Conservation (phyloP, 2,888 invertebrate species). For the Platyscelio sp. region DNA sequence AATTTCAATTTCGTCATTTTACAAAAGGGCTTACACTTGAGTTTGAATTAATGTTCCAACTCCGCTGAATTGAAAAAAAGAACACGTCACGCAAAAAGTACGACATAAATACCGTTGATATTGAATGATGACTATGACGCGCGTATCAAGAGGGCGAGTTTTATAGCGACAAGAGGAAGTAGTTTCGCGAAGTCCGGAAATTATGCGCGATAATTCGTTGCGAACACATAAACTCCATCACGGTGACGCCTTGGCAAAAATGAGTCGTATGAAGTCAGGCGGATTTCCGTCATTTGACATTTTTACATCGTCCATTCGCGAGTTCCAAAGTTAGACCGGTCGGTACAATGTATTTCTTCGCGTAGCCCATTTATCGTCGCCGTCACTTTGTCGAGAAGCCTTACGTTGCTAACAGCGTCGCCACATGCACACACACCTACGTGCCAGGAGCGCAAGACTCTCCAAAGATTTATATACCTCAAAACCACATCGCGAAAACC, state of each 20-base stretch:
- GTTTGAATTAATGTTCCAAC: no score
- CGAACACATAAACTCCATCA: conserved; percentile 51
- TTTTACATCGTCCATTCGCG: conserved; percentile 61
- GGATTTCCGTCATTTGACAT: conserved; percentile 53
- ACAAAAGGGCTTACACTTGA: no score
- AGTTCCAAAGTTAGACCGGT: conserved; percentile 57
- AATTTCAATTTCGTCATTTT: no score
- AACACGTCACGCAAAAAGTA: no score
- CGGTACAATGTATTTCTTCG: conserved; percentile 66
- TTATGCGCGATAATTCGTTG: conserved; percentile 61
- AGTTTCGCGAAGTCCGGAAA: conserved; percentile 57
- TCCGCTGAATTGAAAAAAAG: no score
- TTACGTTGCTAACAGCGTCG: conserved; percentile 49
- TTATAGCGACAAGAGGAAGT: conserved; percentile 36
- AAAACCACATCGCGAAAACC: conserved; percentile 59
- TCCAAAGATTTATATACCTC: conserved; percentile 57
- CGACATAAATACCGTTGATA: conserved; percentile 10
- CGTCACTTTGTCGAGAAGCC: conserved; percentile 69
- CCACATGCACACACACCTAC: conserved; percentile 10
- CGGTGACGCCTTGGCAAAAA: conserved; percentile 46
- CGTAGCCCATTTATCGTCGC: conserved; percentile 70
- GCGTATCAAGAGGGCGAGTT: conserved; percentile 24
- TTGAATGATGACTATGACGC: conserved; percentile 33
- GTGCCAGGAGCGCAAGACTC: conserved; percentile 36
- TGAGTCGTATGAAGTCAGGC: conserved; percentile 40